Conservation (phyloP, 2,888 invertebrate species). For the Nematopogon swammerdamellus region DNA sequence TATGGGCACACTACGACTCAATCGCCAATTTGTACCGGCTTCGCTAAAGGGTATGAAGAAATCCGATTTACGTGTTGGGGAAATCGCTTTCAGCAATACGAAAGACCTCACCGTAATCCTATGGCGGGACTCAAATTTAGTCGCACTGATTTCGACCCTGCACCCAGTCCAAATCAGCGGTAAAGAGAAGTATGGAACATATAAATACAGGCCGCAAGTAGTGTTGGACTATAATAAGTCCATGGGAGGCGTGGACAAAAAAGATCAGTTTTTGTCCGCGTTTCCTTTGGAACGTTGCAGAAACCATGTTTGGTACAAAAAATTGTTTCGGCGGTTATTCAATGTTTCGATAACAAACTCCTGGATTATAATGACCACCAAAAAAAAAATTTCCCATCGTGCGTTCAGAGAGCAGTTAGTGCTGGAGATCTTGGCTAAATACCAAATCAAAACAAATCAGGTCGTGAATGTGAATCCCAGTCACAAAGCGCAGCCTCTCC, state of each 20-base stretch:
- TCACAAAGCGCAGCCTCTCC: too few relatives aligned
- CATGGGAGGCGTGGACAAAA: conserved; percentile 9
- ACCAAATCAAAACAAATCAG: too few relatives aligned
- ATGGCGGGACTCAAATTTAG: conserved; percentile 1
- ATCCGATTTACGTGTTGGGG: background rate
- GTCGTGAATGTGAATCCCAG: too few relatives aligned
- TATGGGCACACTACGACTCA: background rate
- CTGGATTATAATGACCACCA: too few relatives aligned
- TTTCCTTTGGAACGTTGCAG: conserved; percentile 9
- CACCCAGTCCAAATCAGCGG: background rate
- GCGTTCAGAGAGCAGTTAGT: too few relatives aligned
- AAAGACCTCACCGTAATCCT: background rate
- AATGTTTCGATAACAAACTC: too few relatives aligned
- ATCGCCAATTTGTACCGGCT: background rate
- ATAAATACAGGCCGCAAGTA: conserved; percentile 5
- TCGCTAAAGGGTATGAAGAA: background rate
- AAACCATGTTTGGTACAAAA: conserved; percentile 12
- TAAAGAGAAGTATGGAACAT: background rate
- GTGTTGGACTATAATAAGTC: conserved; percentile 11
- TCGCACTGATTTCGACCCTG: background rate
- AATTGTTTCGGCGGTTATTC: conserved; percentile 11
- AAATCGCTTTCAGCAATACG: background rate
- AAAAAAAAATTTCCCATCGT: too few relatives aligned
- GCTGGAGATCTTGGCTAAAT: too few relatives aligned
- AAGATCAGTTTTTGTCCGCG: conserved; percentile 7